These are phyloP conservation scores for Aphidius ervi DNA, from an alignment of 1,140 invertebrate genomes.

Conservation along the genomic window DNA sequence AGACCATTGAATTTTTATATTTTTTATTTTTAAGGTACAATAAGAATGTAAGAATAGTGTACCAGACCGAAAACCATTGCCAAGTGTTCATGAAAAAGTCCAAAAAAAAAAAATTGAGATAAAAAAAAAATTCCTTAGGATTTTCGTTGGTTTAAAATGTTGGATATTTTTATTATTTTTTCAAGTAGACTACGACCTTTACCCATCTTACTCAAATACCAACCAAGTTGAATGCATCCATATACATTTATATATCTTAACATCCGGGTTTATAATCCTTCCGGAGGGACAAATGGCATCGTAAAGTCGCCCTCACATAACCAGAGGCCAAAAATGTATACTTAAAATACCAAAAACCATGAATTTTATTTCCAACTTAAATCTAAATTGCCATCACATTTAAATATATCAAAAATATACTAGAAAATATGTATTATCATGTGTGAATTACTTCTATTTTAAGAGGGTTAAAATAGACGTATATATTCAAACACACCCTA, in stretches of 20 bases:
- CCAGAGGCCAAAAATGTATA: not conserved
- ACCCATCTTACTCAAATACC: slow-evolving; percentile 2
- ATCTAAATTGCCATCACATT: too few species aligned
- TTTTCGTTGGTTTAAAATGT: slow-evolving; percentile 13
- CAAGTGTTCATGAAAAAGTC: slow-evolving; percentile 14
- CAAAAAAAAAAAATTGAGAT: not conserved
- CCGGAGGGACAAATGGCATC: slow-evolving; percentile 13
- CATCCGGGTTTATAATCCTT: slow-evolving; percentile 12
- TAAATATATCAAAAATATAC: too few species aligned
- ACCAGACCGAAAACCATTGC: slow-evolving; percentile 22
- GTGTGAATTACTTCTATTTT: too few species aligned
- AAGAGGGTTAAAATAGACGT: too few species aligned
- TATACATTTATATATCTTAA: not conserved
- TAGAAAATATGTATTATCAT: too few species aligned
- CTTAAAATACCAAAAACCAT: not conserved
- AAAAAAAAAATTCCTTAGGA: slow-evolving; percentile 7
- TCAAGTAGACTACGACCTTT: not conserved
- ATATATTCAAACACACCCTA: too few species aligned
- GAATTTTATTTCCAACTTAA: too few species aligned
- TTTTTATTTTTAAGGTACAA: too few species aligned
- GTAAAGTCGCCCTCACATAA: slow-evolving; percentile 10
- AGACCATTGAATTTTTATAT: too few species aligned
- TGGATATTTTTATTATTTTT: not conserved
- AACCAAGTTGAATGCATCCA: not conserved
- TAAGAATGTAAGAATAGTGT: slow-evolving; percentile 18